These are phyloP conservation scores for Corythoichthys intestinalis DNA, from an alignment of 2,113 vertebrate genomes.

Conservation along the genomic window DNA sequence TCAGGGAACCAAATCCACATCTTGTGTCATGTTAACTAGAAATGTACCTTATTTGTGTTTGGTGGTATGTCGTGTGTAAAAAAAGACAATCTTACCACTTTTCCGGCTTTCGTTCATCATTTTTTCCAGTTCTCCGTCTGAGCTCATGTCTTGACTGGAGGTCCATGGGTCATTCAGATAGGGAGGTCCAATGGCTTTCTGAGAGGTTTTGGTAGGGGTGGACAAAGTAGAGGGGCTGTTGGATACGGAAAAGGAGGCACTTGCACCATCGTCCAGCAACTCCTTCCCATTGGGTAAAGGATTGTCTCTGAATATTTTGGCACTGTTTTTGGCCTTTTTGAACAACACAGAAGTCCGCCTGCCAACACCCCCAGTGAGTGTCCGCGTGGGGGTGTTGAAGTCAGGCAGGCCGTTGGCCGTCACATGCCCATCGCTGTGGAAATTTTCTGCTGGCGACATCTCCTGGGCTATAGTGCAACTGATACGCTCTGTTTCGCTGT, in stretches of 20 bases:
- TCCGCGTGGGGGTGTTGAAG: conserved; percentile 35
- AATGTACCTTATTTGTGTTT: not conserved
- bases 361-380: conserved; percentile 75
- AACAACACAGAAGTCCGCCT: conserved; percentile 88
- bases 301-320: conserved; percentile 80
- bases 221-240: conserved; percentile 50
- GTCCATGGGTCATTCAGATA: conserved; percentile 38
- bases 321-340: conserved; percentile 90
- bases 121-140: conserved; percentile 75
- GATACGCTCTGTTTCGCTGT: conserved; percentile 60
- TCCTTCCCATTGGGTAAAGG: conserved; percentile 77
- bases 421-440: conserved; percentile 47
- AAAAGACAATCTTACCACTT: conserved; percentile 69
- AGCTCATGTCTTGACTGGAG: conserved; percentile 58
- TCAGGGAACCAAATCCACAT: no score
- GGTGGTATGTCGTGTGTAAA: not conserved
- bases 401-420: conserved; percentile 72
- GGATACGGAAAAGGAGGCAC: conserved; percentile 45
- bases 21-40: not conserved
- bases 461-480: conserved; percentile 56
- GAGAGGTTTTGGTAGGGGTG: conserved; percentile 50
- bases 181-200: conserved; percentile 54
- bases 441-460: conserved; percentile 51
- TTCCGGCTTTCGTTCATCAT: conserved; percentile 69
- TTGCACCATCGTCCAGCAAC: conserved; percentile 47